Base-by-base conservation (phyloP, 2,888 invertebrate genomes). In the Meghimatium bilineatum region DNA sequence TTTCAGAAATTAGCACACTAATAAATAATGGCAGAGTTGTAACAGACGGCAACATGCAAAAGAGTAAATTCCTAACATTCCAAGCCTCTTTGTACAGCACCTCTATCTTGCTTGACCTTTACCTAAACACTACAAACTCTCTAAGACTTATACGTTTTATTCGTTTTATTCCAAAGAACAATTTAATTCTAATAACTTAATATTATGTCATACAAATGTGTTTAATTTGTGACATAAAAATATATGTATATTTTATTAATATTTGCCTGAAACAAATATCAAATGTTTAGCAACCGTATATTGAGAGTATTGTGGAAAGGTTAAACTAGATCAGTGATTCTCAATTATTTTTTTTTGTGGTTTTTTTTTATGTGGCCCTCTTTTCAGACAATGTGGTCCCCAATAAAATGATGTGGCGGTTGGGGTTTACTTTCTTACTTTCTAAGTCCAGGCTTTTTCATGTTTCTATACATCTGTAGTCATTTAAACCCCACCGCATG, bases 11-110 rank as follows among this genome's bases (percentile, higher is more conserved):
- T 14, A 17, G 23, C 20, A 20, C 17, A 56, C 8, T 17, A 56
- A 56, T 20, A 56, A 20, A 23, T 17, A 56, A 14, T 56, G 10
- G 56, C 17, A 56, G 56, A 23, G 38, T 32, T 36, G 38, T 80
- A 34, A 72, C 32, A 80, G 66, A 79, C 80, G 52, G 56, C 34
- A 78, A 12, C 44, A 38, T 63, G 78, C 80, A 74, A 77, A 76
- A 69, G 84, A 69, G 82, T 72, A 89, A 90, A 91, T 91, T 89
- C 90, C 88, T 89, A 34, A 89, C 90, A 91, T 91, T 91, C 91
- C 90, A 88, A 85, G 86, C 87, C 88, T 89, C 90, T 91, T 89
- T 91, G 89, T 89, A 88, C 87, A 76, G 86, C 56, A 82, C 84
- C 78, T 84, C 84, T 80, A 76, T 80, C 76, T 76, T 76, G 71